Conservation (phyloP, 2,113 vertebrate genomes). For the Hiodon alosoides region DNA sequence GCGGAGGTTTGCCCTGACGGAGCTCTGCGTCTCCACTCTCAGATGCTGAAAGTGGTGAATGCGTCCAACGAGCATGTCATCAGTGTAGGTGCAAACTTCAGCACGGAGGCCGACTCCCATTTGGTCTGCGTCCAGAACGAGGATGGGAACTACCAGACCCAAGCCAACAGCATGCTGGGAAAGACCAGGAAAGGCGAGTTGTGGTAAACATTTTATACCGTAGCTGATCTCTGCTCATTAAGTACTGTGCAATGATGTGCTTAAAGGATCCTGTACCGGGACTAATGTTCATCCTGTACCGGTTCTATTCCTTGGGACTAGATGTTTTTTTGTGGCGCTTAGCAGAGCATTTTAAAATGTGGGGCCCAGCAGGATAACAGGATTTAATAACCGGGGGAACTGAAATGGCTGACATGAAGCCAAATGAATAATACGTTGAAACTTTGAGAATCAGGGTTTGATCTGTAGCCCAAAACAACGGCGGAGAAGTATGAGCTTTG, state of each 20-base stretch:
- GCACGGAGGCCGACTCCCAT: constrained; percentile 82
- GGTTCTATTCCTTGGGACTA: no score
- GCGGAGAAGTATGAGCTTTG: neutral
- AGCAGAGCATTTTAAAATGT: no score
- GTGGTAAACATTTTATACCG: neutral
- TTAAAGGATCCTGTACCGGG: neutral
- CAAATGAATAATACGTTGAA: no score
- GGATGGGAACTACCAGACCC: constrained; percentile 81
- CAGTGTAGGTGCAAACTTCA: constrained; percentile 84
- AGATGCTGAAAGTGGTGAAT: constrained; percentile 85
- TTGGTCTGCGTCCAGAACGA: constrained; percentile 84
- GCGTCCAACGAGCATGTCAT: constrained; percentile 89
- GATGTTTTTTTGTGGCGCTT: no score
- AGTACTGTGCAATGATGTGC: neutral
- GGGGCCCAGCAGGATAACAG: neutral
- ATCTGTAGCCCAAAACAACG: no score
- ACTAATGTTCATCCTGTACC: no score
- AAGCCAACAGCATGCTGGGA: constrained; percentile 76
- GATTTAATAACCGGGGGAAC: neutral
- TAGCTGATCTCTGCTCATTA: neutral
- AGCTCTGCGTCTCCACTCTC: constrained; percentile 18
- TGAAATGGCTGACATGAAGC: no score
- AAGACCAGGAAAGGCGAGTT: constrained; percentile 77
- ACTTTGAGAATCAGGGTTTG: no score
- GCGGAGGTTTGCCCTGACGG: neutral